These are phyloP conservation scores for Tautogolabrus adspersus DNA, from an alignment of 2,113 vertebrate species.

Conservation along the genomic window DNA sequence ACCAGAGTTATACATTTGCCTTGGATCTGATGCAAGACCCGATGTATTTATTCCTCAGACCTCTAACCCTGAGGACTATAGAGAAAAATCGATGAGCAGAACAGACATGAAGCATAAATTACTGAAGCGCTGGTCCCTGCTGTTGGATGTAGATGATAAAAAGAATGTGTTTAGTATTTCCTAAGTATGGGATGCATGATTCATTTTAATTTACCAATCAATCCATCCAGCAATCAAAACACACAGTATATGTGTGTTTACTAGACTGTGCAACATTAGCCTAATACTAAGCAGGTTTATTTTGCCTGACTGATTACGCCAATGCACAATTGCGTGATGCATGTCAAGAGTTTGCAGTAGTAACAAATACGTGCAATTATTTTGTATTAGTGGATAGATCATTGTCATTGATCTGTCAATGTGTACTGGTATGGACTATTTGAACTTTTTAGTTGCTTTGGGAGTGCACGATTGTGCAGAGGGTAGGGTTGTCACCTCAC, in stretches of 20 bases:
- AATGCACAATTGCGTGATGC: constrained; percentile 12
- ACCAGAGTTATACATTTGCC: background rate
- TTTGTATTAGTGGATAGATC: constrained; percentile 1
- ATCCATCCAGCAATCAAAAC: too few species aligned
- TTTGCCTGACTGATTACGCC: constrained; percentile 1
- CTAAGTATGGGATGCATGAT: too few species aligned
- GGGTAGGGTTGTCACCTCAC: too few species aligned
- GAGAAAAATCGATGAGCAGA: background rate
- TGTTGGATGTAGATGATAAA: background rate
- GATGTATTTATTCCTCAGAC: background rate
- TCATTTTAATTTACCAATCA: too few species aligned
- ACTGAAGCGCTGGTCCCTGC: background rate
- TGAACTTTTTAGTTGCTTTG: background rate
- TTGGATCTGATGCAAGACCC: background rate
- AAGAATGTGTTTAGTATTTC: too few species aligned
- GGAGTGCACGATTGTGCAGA: background rate
- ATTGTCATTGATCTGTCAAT: background rate
- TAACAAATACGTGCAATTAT: background rate
- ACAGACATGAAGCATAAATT: background rate
- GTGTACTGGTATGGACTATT: background rate
- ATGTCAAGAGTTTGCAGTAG: constrained; percentile 25
- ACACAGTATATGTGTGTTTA: background rate
- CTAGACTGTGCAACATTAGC: background rate
- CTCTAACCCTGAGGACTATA: background rate
- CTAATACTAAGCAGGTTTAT: background rate